Evolutionary conservation across 2,797 vertebrate species (phyloP), one percentile per base, ranked within the genome.

Genomic region (Adrianichthys oophorus): DNA sequence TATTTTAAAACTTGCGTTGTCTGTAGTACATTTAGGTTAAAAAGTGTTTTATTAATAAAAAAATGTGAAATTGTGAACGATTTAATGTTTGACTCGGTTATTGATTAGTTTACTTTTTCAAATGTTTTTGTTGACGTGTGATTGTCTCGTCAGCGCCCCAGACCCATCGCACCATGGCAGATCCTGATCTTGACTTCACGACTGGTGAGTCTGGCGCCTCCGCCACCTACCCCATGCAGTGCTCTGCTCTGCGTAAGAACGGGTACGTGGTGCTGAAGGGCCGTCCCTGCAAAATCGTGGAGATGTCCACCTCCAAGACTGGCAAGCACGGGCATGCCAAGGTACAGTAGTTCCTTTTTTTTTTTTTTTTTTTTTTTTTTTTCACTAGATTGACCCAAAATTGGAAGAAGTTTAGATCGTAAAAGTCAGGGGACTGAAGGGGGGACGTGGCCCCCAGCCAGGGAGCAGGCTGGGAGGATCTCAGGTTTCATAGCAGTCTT

Each of bases 221-320:
- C 56, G 91, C 93, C 90, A 96, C 95, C 73, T 95, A 92, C 87
- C 95, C 95, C 47, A 93, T 94, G 94, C 95, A 96, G 83, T 96
- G 95, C 87, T 96, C 95, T 10, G 94, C 94, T 49, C 93, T 96
- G 92, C 94, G 95, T 66, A 96, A 96, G 86, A 96, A 96, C 65
- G 95, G 95, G 68, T 94, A 93, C 4, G 95, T 96, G 85, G 92
- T 96, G 87, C 93, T 96, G 86, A 96, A 95, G 83, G 93, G 93
- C 52, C 93, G 93, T 64, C 95, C 95, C 76, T 96, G 95, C 91
- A 96, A 96, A 87, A 96, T 96, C 24, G 94, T 96, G 64, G 95
- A 96, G 88, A 96, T 96, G 95, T 96, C 94, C 72, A 96, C 95
- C 73, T 96, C 95, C 76, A 96, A 96, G 91, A 96, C 95, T 1